Conservation (phyloP, 1,140 invertebrate species). For the Bombus superbus region DNA sequence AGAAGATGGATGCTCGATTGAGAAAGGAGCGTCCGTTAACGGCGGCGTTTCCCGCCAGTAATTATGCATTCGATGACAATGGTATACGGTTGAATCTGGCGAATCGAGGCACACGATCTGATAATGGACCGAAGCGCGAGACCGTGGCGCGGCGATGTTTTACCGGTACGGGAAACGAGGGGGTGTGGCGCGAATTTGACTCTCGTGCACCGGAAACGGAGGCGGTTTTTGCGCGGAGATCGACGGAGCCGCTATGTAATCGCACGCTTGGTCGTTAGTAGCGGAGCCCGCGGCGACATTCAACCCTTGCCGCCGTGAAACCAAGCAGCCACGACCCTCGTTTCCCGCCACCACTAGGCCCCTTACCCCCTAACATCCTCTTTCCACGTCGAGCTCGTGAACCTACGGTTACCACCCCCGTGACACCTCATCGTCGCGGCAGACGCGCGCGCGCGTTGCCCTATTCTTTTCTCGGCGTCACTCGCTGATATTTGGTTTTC, state of each 20-base stretch:
- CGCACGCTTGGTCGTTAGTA: conserved; percentile 72
- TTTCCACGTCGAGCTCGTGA: conserved; percentile 46
- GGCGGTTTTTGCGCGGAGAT: conserved; percentile 66
- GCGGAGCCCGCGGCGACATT: conserved; percentile 69
- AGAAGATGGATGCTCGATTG: background rate
- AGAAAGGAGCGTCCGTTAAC: conserved; percentile 25
- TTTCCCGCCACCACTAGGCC: conserved; percentile 39
- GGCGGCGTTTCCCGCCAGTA: conserved; percentile 20
- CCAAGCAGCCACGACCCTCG: conserved; percentile 62
- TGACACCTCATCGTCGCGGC: conserved; percentile 52
- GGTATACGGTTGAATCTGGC: background rate
- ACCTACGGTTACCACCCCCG: conserved; percentile 44
- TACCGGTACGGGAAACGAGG: conserved; percentile 23
- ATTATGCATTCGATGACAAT: conserved; percentile 26
- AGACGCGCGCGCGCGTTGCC: conserved; percentile 32
- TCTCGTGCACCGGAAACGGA: conserved; percentile 59
- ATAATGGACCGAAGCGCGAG: conserved; percentile 32
- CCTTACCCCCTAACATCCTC: conserved; percentile 37
- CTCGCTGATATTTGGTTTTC: conserved; percentile 68
- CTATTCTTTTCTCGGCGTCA: conserved; percentile 57
- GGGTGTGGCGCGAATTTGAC: conserved; percentile 50
- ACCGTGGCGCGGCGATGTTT: background rate
- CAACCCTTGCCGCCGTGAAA: conserved; percentile 70
- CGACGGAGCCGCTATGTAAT: conserved; percentile 66
- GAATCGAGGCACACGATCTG: background rate